A percentile compares a stretch with the other conserved stretches of the same genome.
These are phyloP conservation scores for Andrena bicolor DNA, from an alignment of 2,888 invertebrate species.

Conservation along the genomic window DNA sequence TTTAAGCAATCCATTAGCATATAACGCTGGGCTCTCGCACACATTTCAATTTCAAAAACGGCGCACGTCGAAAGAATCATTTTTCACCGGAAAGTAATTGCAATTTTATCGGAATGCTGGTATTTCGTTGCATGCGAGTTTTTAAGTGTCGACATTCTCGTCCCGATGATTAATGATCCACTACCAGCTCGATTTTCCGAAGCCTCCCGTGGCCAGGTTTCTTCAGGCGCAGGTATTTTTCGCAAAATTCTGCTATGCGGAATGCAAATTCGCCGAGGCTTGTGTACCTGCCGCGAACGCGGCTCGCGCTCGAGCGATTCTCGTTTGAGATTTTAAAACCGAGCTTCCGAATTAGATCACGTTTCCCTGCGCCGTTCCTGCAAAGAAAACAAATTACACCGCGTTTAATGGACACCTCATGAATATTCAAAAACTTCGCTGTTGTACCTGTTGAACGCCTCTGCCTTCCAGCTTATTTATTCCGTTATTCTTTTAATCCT, in stretches of 20 bases:
- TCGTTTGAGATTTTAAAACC: constrained; percentile 23
- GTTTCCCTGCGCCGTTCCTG: constrained; percentile 14
- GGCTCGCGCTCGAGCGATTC: neutral
- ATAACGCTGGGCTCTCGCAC: constrained; percentile 7
- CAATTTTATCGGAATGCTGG: constrained; percentile 39
- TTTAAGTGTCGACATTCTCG: constrained; percentile 19
- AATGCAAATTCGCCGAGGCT: neutral
- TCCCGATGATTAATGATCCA: constrained; percentile 29
- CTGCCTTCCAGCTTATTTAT: constrained; percentile 52
- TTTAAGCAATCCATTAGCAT: constrained; percentile 36
- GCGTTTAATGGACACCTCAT: constrained; percentile 57
- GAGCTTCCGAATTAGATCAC: constrained; percentile 28
- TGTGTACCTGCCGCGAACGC: neutral
- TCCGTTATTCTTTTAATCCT: constrained; percentile 57
- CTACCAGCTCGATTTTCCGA: constrained; percentile 6
- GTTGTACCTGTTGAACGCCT: constrained; percentile 61
- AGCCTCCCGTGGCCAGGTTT: neutral
- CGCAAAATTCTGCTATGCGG: no score
- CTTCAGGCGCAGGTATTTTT: neutral
- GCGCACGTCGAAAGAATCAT: constrained; percentile 30
- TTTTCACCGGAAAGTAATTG: constrained; percentile 47
- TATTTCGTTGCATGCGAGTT: constrained; percentile 25
- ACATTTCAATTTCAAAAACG: constrained; percentile 5
- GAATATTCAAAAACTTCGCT: constrained; percentile 59
- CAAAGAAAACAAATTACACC: constrained; percentile 55